Conservation (phyloP, 2,888 invertebrate species). For the Eupeodes latifasciatus region DNA sequence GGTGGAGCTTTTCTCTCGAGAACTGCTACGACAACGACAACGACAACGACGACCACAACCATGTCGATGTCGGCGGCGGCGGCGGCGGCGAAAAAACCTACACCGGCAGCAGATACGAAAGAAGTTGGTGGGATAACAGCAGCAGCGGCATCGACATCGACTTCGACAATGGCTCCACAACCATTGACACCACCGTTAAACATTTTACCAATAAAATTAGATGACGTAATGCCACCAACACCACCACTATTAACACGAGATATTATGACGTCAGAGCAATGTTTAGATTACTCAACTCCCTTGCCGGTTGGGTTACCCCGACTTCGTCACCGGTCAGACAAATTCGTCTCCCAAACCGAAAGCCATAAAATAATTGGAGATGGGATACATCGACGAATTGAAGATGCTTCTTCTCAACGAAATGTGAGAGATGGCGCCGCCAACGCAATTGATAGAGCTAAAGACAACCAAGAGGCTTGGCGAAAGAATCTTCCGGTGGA, state of each 20-base stretch:
- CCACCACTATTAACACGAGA: constrained; percentile 9
- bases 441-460: constrained; percentile 25
- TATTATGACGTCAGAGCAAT: constrained; percentile 56
- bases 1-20: constrained; percentile 59
- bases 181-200: constrained; percentile 13
- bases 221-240: constrained; percentile 53
- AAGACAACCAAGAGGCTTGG: constrained; percentile 41
- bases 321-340: constrained; percentile 10
- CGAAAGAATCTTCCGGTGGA: constrained; percentile 27
- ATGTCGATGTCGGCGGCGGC: neutral
- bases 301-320: constrained; percentile 5
- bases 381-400: constrained; percentile 26
- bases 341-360: constrained; percentile 18
- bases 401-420: neutral
- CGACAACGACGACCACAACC: constrained; percentile 18
- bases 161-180: neutral
- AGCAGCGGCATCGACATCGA: neutral
- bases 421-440: constrained; percentile 45
- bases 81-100: constrained; percentile 53
- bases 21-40: neutral
- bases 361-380: constrained; percentile 2
- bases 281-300: constrained; percentile 17
- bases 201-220: constrained; percentile 44
- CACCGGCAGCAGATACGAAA: constrained; percentile 39
- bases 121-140: constrained; percentile 30